Conservation (phyloP, 2,113 vertebrate species). For the Seriola rivoliana region DNA sequence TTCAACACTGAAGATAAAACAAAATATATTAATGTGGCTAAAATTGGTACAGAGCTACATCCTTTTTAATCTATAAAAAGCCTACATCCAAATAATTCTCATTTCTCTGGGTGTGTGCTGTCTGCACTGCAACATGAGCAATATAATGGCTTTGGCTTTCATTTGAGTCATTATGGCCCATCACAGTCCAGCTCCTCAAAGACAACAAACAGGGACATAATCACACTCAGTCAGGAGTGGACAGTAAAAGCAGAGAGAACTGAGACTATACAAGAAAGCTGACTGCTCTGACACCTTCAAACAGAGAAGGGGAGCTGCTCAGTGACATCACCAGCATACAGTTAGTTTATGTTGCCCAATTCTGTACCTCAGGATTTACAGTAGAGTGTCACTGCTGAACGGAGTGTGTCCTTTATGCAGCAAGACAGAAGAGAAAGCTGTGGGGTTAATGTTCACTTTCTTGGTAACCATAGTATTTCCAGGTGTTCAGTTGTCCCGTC, state of each 20-base stretch:
- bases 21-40: conserved; percentile 21
- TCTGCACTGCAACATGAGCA: not conserved
- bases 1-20: conserved; percentile 2
- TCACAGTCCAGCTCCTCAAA: conserved; percentile 18
- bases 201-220: conserved; percentile 3
- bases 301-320: not conserved
- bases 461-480: too few species aligned
- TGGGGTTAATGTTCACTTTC: too few species aligned
- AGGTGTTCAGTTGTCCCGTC: too few species aligned
- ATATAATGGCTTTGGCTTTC: not conserved
- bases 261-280: too few species aligned
- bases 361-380: too few species aligned
- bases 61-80: not conserved
- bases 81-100: not conserved
- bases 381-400: too few species aligned
- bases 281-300: not conserved
- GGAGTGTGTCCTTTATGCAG: too few species aligned
- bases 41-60: conserved; percentile 1
- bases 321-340: too few species aligned
- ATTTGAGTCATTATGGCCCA: not conserved
- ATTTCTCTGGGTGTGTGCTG: not conserved
- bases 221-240: not conserved
- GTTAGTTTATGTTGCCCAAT: too few species aligned
- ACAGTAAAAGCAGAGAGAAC: not conserved
- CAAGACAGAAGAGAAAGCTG: too few species aligned